These are phyloP conservation scores for Oceanodroma tethys DNA, from an alignment of 2,113 vertebrate species.

Conservation along the genomic window DNA sequence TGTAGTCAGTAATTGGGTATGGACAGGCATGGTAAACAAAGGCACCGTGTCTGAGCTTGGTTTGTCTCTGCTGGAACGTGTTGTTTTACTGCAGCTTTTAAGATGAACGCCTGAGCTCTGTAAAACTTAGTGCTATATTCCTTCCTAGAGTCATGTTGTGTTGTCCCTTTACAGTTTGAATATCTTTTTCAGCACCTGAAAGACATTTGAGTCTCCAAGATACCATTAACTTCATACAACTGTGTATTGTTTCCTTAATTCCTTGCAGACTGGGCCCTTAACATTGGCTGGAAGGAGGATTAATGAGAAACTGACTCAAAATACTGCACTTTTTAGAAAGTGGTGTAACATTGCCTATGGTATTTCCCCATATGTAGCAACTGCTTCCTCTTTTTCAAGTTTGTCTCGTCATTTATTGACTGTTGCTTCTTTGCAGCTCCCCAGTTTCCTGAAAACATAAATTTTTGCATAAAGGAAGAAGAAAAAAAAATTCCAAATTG, in stretches of 20 bases:
- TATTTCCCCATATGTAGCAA: neutral
- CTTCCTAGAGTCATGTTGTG: neutral
- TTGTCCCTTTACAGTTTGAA: neutral
- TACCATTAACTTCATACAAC: neutral
- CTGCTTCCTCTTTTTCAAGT: neutral
- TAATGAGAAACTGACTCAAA: neutral
- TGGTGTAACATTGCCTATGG: neutral
- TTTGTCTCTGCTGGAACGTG: neutral
- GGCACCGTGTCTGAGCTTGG: accelerated
- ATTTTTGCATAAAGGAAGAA: neutral
- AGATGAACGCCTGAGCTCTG: neutral
- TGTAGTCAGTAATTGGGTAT: neutral
- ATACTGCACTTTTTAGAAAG: neutral
- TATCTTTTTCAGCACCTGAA: neutral
- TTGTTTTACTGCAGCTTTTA: neutral
- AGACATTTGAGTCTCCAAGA: neutral
- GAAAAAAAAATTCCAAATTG: neutral
- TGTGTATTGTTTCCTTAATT: neutral
- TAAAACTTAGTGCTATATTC: neutral
- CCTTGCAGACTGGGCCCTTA: neutral
- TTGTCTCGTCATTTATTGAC: neutral
- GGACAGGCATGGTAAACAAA: neutral
- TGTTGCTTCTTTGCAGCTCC: neutral
- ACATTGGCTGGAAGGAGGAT: neutral
- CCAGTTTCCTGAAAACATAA: neutral